Base-by-base conservation (phyloP, 1,140 invertebrate genomes). In the Apis laboriosa region DNA sequence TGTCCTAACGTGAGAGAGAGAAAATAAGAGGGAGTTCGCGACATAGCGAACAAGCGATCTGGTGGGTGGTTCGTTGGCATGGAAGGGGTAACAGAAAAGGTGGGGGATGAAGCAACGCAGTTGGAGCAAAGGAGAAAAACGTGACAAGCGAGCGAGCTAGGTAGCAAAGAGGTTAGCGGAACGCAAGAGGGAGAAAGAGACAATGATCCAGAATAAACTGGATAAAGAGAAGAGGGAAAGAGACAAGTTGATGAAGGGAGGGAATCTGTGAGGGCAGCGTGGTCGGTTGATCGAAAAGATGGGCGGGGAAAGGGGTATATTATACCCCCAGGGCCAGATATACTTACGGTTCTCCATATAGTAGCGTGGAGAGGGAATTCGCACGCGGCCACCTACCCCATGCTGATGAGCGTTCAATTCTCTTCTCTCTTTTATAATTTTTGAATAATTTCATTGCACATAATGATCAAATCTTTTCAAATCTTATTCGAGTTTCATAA, bases 271-370 rank as follows among this genome's bases (percentile, higher is more conserved):
- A 78, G 77, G 83, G 74, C 82, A 84, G 72, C 76, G 85, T 84
- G 85, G 70, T 80, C 77, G 83, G 77, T 74, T 63, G 68, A 84
- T 87, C 85, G 78, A 77, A 68, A 60, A 61, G 85, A 55, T 87
- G 86, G 86, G 86, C 86, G 86, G 86, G 86, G 79, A 84, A 88
- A 87, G 77, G 83, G 83, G 83, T 55, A 77, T 21, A 68, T 21
- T 84, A 64, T 85, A 34, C 78, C 86, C 78, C 78, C 67, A 60
- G 85, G 86, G 83, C 73, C 83, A 88, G 78, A 71, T 64, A 43
- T 43, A 43, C 34, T 43, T 43, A 84, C 68, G 73, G 56, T 79
- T 81, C 81, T 74, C 81, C 86, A 73, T 72, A 63, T 66, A 56
- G 53, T 3, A 12, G n/a, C 61, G 66, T 58, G 63, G 63, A 87